A percentile compares a stretch with the other conserved stretches of the same genome.
These are phyloP conservation scores for Heliothis peltigera DNA, from an alignment of 2,888 invertebrate species.

Conservation along the genomic window DNA sequence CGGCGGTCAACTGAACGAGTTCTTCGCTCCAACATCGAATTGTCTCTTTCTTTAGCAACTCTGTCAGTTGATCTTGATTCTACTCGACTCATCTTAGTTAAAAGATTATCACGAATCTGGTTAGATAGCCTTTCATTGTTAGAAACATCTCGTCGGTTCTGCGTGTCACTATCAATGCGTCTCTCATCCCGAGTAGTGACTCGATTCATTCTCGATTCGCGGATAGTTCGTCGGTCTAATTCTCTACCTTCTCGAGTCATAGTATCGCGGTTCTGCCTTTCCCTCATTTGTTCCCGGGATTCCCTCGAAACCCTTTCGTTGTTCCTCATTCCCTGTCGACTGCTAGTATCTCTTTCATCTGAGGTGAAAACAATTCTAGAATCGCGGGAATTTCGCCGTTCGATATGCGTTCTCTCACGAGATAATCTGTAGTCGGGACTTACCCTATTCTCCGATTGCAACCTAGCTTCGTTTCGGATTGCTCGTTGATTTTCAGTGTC, in stretches of 20 bases:
- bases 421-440: conserved; percentile 23
- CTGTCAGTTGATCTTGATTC: conserved; percentile 30
- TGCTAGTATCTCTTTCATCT: not conserved
- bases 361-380: conserved; percentile 6
- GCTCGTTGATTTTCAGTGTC: conserved; percentile 15
- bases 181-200: conserved; percentile 15
- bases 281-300: conserved; percentile 8
- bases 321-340: conserved; percentile 12
- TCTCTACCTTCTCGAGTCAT: conserved; percentile 10
- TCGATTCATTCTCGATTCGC: conserved; percentile 8
- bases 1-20: conserved; percentile 23
- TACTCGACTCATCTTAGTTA: conserved; percentile 12
- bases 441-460: conserved; percentile 11
- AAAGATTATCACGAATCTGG: conserved; percentile 22
- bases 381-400: conserved; percentile 35
- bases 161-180: conserved; percentile 6
- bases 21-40: conserved; percentile 25
- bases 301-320: conserved; percentile 9
- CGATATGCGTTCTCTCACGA: conserved; percentile 17
- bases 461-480: not conserved
- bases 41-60: conserved; percentile 24
- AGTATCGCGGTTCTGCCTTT: conserved; percentile 4
- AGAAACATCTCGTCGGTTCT: conserved; percentile 20
- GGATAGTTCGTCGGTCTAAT: conserved; percentile 13
- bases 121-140: conserved; percentile 28